Evolutionary conservation across 2,888 invertebrate species (phyloP).

Genomic region (Lathronympha strigana): DNA sequence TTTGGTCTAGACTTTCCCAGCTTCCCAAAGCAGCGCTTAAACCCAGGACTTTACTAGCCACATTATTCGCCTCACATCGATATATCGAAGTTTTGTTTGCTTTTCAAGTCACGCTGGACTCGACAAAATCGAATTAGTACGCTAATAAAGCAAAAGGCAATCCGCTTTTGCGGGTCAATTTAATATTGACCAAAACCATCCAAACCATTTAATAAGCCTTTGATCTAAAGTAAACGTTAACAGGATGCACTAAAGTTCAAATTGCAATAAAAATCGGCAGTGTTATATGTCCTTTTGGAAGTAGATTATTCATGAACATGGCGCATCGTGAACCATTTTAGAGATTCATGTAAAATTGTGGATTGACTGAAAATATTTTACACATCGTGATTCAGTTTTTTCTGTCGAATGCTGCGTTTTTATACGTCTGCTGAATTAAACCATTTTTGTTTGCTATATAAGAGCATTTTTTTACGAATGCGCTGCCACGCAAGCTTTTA

Average conservation of each 20-base stretch:
- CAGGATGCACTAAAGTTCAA: neutral
- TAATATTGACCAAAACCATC: constrained; percentile 18
- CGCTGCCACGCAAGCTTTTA: too few relatives aligned
- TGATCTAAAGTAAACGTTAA: neutral
- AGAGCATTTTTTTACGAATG: neutral
- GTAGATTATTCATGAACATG: constrained; percentile 1
- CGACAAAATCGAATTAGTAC: constrained; percentile 42
- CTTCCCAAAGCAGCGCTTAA: neutral
- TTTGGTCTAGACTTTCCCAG: neutral
- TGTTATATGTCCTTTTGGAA: neutral
- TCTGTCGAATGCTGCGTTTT: neutral
- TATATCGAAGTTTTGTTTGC: constrained; percentile 36
- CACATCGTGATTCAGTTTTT: constrained; percentile 22
- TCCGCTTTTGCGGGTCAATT: constrained; percentile 43
- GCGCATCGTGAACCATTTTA: constrained; percentile 33
- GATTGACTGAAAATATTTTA: constrained; percentile 22
- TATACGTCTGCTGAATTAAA: neutral
- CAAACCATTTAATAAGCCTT: neutral
- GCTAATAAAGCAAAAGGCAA: constrained; percentile 45
- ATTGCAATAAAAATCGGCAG: neutral
- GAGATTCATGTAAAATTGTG: constrained; percentile 31
- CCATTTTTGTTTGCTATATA: neutral
- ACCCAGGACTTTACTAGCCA: neutral
- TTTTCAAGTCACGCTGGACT: constrained; percentile 38
- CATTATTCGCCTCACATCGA: constrained; percentile 29